These are phyloP conservation scores for Archocentrus centrarchus DNA, from an alignment of 2,113 vertebrate species.

Conservation along the genomic window DNA sequence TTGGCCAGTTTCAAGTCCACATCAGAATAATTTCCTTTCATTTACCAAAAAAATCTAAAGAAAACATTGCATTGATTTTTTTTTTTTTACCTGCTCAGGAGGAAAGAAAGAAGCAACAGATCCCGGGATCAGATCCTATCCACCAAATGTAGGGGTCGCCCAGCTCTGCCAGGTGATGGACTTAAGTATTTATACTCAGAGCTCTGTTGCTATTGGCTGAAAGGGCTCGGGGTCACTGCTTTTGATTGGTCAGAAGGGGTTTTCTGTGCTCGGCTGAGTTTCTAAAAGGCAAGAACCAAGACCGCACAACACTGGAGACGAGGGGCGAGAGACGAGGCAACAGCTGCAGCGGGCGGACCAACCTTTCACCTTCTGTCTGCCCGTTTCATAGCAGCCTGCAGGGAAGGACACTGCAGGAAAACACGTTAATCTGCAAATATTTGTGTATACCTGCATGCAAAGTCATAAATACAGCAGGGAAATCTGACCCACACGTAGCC, in stretches of 20 bases:
- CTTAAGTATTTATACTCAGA: conserved; percentile 78
- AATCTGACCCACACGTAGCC: neutral
- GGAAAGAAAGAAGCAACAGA: conserved; percentile 82
- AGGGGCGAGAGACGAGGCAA: conserved; percentile 69
- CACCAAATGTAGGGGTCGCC: conserved; percentile 84
- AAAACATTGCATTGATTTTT: neutral
- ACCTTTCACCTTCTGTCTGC: conserved; percentile 54
- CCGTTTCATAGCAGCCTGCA: neutral
- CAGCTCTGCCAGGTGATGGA: conserved; percentile 77
- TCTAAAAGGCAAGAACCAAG: conserved; percentile 83
- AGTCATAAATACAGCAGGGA: neutral
- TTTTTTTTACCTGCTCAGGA: conserved; percentile 84
- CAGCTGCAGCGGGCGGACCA: conserved; percentile 72
- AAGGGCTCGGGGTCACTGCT: conserved; percentile 32
- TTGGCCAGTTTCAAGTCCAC: conserved; percentile 16
- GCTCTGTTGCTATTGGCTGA: conserved; percentile 72
- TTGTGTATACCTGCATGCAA: neutral
- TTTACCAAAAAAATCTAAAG: conserved; percentile 4
- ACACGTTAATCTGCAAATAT: neutral
- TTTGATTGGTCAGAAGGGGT: conserved; percentile 69
- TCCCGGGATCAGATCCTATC: conserved; percentile 86
- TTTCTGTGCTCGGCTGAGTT: conserved; percentile 58
- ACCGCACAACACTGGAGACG: conserved; percentile 71
- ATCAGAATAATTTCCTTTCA: conserved; percentile 4
- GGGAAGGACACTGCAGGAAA: neutral